Base-by-base conservation (phyloP, 1,140 invertebrate genomes). In the Orius laevigatus region DNA sequence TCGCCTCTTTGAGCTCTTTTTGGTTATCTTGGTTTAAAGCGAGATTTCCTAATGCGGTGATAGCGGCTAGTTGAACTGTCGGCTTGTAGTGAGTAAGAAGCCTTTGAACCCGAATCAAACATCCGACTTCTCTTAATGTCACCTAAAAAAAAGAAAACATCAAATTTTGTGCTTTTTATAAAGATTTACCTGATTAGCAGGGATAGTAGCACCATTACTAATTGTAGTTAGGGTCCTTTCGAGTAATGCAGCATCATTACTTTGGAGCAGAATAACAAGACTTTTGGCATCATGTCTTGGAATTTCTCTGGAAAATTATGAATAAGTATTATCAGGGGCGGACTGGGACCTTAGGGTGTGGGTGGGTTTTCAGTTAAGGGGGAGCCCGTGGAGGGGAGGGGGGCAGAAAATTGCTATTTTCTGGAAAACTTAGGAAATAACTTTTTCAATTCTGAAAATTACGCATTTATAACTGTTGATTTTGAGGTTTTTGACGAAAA, bases 161-260 rank as follows among this genome's bases (percentile, higher is more conserved):
- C 25, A 12, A 20, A 38, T n/a, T n/a, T n/a, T n/a, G n/a, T n/a
- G n/a, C n/a, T n/a, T n/a, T n/a, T n/a, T n/a, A n/a, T n/a, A n/a
- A n/a, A n/a, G n/a, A n/a, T n/a, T n/a, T n/a, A 70, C 70, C 62
- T 72, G 69, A 59, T 73, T 74, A 20, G 58, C 60, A 41, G 68
- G 65, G 56, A 74, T 73, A n/a, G 71, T 70, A 25, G 69, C 67
- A 61, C 67, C 70, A 56, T 73, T 72, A 43, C 66, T 64, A 48
- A 74, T 67, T 20, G 68, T 71, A 14, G 63, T 65, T 6, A 76
- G 55, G 16, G 69, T 65, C 52, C 68, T 63, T 54, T 70, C 62
- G 10, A 74, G 56, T 5, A 74, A 55, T 6, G 62, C 61, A 49
- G 66, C 62, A 57, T 75, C 69, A 38, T 64, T 62, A 3, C 68